phyloP scores from a whole-genome alignment of 2,113 vertebrate species.

The Reinhardtius hippoglossoides region DNA sequence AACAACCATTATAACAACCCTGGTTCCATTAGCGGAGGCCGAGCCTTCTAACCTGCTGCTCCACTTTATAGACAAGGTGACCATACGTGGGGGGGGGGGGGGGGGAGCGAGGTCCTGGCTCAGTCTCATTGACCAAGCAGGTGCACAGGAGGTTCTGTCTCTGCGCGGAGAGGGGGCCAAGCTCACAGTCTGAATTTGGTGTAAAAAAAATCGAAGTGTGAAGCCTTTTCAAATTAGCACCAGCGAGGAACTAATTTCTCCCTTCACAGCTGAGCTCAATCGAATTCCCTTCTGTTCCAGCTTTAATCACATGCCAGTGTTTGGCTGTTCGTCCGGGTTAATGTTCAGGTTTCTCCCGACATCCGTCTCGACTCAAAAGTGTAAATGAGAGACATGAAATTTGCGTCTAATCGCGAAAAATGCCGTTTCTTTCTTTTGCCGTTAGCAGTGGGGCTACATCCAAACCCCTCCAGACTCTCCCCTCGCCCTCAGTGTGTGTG shows the following conservation, averaged over 20 bases:
- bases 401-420: no score
- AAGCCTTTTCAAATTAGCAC: constrained; percentile 3
- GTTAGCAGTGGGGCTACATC: no score
- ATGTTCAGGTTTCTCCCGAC: neutral
- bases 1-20: neutral
- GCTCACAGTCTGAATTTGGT: neutral
- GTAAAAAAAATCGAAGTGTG: constrained; percentile 10
- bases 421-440: no score
- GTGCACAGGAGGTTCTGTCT: neutral
- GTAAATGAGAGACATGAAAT: no score
- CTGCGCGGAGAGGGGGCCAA: neutral
- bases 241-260: neutral
- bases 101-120: neutral
- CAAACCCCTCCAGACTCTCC: no score
- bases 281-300: neutral
- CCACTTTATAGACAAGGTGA: neutral
- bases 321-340: neutral
- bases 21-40: neutral
- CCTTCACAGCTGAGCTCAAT: neutral
- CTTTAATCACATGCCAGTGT: neutral
- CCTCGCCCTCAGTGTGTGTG: no score
- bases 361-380: neutral
- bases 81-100: no score
- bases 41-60: neutral
- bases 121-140: neutral